These are phyloP conservation scores for Argyresthia goedartella DNA, from an alignment of 2,888 invertebrate genomes.

Conservation along the genomic window DNA sequence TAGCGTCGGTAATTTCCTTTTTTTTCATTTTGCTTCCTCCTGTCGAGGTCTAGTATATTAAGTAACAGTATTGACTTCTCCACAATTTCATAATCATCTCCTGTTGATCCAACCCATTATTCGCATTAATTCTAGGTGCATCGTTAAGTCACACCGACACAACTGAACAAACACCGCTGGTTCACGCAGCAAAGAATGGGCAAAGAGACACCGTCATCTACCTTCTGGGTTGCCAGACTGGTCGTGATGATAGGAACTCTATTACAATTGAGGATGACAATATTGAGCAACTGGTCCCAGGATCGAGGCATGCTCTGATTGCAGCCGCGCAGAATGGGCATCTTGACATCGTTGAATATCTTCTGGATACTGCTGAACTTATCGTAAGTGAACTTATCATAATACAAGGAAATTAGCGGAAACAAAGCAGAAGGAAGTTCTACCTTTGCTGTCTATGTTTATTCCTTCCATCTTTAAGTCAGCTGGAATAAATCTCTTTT, in stretches of 20 bases:
- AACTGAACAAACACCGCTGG: constrained; percentile 86
- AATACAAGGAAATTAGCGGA: too few species aligned
- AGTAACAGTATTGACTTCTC: not conserved
- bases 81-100: not conserved
- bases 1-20: not conserved
- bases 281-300: constrained; percentile 80
- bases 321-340: constrained; percentile 91
- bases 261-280: constrained; percentile 50
- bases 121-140: constrained; percentile 56
- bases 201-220: constrained; percentile 90
- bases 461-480: too few species aligned
- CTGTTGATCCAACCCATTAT: not conserved
- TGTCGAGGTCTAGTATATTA: not conserved
- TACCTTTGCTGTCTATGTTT: too few species aligned
- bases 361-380: constrained; percentile 87
- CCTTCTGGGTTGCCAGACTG: constrained; percentile 80
- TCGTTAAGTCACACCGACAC: constrained; percentile 85
- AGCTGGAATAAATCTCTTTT: too few species aligned
- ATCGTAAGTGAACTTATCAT: constrained; percentile 72
- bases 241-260: constrained; percentile 77
- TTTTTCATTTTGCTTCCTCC: constrained; percentile 9
- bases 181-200: constrained; percentile 92
- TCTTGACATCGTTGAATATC: constrained; percentile 88
- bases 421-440: too few species aligned
- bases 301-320: constrained; percentile 89